These are phyloP conservation scores for Argynnis bischoffii DNA, from an alignment of 2,888 invertebrate species.

Conservation along the genomic window DNA sequence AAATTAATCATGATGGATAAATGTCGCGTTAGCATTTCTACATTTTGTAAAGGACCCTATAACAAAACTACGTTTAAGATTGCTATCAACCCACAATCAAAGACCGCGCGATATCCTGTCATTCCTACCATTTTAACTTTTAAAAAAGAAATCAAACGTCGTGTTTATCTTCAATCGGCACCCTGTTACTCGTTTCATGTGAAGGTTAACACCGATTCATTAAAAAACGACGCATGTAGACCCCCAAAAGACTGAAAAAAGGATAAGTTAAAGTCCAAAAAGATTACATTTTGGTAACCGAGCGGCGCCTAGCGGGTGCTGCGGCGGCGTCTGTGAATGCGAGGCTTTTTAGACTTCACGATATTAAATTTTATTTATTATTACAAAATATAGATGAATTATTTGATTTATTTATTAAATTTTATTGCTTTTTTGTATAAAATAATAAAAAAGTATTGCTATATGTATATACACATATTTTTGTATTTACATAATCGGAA, in stretches of 20 bases:
- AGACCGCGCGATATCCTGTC: constrained; percentile 68
- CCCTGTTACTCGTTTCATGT: constrained; percentile 78
- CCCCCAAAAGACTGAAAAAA: constrained; percentile 80
- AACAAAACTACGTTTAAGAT: constrained; percentile 54
- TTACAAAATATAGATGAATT: not conserved
- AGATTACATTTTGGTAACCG: constrained; percentile 75
- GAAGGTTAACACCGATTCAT: constrained; percentile 82
- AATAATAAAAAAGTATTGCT: too few relatives aligned
- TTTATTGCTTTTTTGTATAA: too few relatives aligned
- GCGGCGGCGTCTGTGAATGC: constrained; percentile 77
- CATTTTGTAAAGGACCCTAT: constrained; percentile 56
- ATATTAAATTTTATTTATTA: constrained; percentile 14
- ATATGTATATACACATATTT: not conserved
- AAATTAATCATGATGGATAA: constrained; percentile 20
- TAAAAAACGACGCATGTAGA: constrained; percentile 75
- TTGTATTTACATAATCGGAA: not conserved
- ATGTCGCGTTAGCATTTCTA: constrained; percentile 39
- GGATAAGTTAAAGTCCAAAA: constrained; percentile 61
- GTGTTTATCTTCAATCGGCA: constrained; percentile 79
- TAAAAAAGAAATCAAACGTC: constrained; percentile 55
- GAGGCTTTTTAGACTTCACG: constrained; percentile 55
- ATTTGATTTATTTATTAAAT: too few relatives aligned
- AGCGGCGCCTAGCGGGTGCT: constrained; percentile 79
- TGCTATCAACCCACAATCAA: constrained; percentile 62
- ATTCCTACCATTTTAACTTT: constrained; percentile 66